Evolutionary conservation across 2,888 invertebrate species (phyloP).

Genomic region (Pseudolycoriella hygida): DNA sequence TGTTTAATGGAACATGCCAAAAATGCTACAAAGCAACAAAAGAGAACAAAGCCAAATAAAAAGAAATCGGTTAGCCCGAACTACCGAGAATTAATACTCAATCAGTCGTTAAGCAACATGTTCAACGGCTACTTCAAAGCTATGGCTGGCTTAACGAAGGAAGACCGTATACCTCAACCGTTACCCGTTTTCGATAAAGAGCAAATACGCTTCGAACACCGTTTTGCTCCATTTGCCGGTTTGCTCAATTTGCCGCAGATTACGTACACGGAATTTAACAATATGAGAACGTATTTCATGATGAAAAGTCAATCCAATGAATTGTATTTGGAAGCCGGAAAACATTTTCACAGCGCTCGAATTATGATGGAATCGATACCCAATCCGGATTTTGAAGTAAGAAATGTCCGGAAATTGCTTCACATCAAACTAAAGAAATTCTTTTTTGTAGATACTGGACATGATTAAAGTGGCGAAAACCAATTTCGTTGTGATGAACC

Average conservation of each 20-base stretch:
- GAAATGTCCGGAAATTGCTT: background rate
- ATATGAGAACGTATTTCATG: conserved; percentile 51
- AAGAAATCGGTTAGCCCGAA: conserved; percentile 61
- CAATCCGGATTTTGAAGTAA: conserved; percentile 63
- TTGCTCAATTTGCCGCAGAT: conserved; percentile 81
- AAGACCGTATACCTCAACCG: conserved; percentile 71
- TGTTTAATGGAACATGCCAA: conserved; percentile 24
- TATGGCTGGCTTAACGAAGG: conserved; percentile 74
- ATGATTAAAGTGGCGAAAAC: conserved; percentile 84
- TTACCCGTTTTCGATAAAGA: conserved; percentile 83
- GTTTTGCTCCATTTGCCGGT: conserved; percentile 77
- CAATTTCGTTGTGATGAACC: conserved; percentile 86
- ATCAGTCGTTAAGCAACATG: conserved; percentile 83
- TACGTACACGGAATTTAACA: conserved; percentile 74
- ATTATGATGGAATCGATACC: conserved; percentile 67
- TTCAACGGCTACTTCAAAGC: conserved; percentile 94
- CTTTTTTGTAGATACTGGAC: conserved; percentile 45
- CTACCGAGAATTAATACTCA: conserved; percentile 67
- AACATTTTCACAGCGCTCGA: conserved; percentile 84
- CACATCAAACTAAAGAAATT: background rate
- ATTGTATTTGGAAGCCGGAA: conserved; percentile 67
- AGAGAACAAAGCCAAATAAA: conserved; percentile 35
- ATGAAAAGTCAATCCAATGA: conserved; percentile 40
- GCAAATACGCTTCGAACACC: conserved; percentile 84
- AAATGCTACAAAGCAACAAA: conserved; percentile 20